Base-by-base conservation (phyloP, 2,797 vertebrate genomes). In the Acanthornis magna region DNA sequence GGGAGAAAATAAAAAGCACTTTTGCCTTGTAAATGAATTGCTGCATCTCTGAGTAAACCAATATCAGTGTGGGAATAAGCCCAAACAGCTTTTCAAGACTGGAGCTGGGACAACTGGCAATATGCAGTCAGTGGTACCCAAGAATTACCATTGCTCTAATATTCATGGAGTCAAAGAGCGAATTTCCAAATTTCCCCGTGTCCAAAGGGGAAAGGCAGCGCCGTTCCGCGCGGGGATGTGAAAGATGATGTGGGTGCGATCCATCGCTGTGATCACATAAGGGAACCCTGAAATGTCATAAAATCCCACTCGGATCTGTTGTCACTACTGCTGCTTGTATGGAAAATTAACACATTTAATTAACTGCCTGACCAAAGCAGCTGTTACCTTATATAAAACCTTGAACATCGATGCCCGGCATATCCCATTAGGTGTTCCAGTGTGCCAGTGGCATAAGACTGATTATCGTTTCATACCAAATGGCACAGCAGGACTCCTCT, bases 281-380 rank as follows among this genome's bases (percentile, higher is more conserved):
- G 96, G 96, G 97, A 98, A 98, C 95, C 96, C 97, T 97, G 96
- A 98, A 98, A 98, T 97, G 96, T 98, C 98, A 98, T 97, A 97
- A 98, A 98, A 97, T 96, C 95, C 97, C 95, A 93, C 87, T 97
- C 94, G 95, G 97, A 92, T 98, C 96, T 96, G 95, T 78, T 97
- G 98, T 98, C 97, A 92, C 98, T 98, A 98, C 98, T 98, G 98
- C 96, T 97, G 96, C 97, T 96, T 94, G 86, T 96, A 97, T 89
- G 97, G 96, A 96, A 98, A 98, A 98, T 98, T 97, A 98, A 98
- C 97, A 98, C 97, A 97, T 98, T 98, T 98, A 98, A 98, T 98
- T 98, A 98, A 98, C 97, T 98, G 97, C 96, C 97, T 98, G 97
- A 98, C 97, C 97, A 98, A 98, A 98, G 98, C 98, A 98, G 98